Evolutionary conservation across 2,888 invertebrate genomes (phyloP).

Genomic region (Crematogaster levior): DNA sequence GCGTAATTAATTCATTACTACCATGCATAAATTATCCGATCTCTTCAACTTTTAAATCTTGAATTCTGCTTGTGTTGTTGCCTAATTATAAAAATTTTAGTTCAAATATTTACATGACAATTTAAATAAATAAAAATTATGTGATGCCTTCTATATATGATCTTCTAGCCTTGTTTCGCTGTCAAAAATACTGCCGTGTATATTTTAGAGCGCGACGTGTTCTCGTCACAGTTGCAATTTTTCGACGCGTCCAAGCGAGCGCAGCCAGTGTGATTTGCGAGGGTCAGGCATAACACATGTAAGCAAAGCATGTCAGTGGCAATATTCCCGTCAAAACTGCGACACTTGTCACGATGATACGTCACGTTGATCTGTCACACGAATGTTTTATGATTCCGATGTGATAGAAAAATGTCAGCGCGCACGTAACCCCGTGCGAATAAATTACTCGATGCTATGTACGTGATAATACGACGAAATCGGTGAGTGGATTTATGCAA

Average conservation of each 20-base stretch:
- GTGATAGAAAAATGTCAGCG: constrained; percentile 30
- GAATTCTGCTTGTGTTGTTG: background rate
- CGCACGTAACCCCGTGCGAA: background rate
- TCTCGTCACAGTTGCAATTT: constrained; percentile 36
- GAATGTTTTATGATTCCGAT: constrained; percentile 46
- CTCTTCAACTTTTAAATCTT: background rate
- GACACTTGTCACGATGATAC: constrained; percentile 35
- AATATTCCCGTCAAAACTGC: constrained; percentile 39
- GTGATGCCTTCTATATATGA: background rate
- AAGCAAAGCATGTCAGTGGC: constrained; percentile 43
- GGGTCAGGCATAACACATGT: constrained; percentile 27
- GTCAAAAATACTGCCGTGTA: constrained; percentile 19
- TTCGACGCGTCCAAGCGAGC: constrained; percentile 13
- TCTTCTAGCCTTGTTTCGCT: background rate
- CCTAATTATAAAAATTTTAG: constrained; percentile 1
- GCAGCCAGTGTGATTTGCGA: constrained; percentile 27
- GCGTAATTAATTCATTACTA: background rate
- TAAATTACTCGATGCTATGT: constrained; percentile 18
- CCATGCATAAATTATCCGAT: background rate
- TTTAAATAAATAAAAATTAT: constrained; percentile 6
- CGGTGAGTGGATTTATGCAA: constrained; percentile 31
- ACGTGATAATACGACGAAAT: constrained; percentile 22
- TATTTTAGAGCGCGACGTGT: constrained; percentile 19
- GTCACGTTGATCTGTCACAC: constrained; percentile 23
- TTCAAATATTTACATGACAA: background rate